Evolutionary conservation across 1,140 invertebrate species (phyloP), one percentile per base, ranked within the genome.

Genomic region (Linepithema humile): DNA sequence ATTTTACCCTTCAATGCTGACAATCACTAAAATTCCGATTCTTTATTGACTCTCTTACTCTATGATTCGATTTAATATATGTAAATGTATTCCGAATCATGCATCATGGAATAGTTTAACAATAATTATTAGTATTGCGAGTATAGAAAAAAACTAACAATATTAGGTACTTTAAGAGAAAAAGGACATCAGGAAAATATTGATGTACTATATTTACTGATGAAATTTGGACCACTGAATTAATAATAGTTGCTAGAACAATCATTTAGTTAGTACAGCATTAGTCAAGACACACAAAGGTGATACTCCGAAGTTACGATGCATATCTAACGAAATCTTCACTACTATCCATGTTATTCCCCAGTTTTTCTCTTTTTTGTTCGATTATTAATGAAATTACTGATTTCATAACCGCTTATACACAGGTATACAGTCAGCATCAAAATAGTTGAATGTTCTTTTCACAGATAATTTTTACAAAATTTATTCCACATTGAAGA

Each of bases 151-250:
- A 67, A 78, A 60, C 64, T 5, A 20, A 45, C 29, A 53, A 83
- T 67, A 64, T 77, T 84, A n/a, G n/a, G 10, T 48, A 87, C 35
- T 12, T 43, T 74, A 10, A 1, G n/a, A 70, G 43, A 23, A 84
- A 84, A 74, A 20, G 12, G 60, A 35, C 40, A 67, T 65, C 60
- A 38, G n/a, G 55, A 84, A 77, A 59, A 29, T 83, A 59, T 59
- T 20, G 48, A 80, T 70, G n/a, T 69, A 48, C 65, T 32, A 45
- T 87, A 74, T 87, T 74, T 29, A 70, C 45, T 73, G 53, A 88
- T 77, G 62, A 87, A 87, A 87, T 88, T 88, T 88, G 82, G 73
- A 80, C 73, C 74, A 67, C 85, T 78, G 64, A 87, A 77, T 77
- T 64, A 86, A 60, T 78, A 84, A 83, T 59, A 86, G 78, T 78